phyloP scores from a whole-genome alignment of 1,140 invertebrate genomes.

The Caerostris extrusa region DNA sequence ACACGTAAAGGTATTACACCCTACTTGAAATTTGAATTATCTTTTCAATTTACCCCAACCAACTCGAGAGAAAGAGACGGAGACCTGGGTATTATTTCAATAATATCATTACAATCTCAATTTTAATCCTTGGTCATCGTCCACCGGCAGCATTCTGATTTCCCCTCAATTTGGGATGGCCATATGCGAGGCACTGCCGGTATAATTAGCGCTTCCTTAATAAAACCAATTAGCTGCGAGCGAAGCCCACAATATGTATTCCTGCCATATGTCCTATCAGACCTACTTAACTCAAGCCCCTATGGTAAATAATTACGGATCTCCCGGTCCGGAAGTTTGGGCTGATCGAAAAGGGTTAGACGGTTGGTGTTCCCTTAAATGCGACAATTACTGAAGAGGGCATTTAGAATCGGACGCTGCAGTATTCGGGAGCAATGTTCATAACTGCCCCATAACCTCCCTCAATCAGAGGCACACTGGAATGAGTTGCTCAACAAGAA shows the following conservation, averaged over 20 bases:
- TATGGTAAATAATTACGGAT: slow-evolving; percentile 73
- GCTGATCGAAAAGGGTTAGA: slow-evolving; percentile 67
- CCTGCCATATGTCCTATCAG: not conserved
- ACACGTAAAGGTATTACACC: not conserved
- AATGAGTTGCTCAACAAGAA: not conserved
- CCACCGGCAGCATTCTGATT: not conserved
- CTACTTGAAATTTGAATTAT: slow-evolving; percentile 27
- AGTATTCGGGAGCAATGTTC: slow-evolving; percentile 8
- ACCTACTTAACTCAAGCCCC: slow-evolving; percentile 45
- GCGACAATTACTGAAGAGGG: slow-evolving; percentile 65
- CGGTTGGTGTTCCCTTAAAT: slow-evolving; percentile 58
- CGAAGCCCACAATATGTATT: slow-evolving; percentile 18
- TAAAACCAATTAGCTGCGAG: slow-evolving; percentile 71
- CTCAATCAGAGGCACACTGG: not conserved
- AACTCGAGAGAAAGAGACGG: not conserved
- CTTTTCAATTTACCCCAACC: slow-evolving; percentile 30
- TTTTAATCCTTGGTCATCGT: slow-evolving; percentile 52
- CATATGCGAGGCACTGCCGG: slow-evolving; percentile 27
- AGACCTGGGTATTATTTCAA: slow-evolving; percentile 50
- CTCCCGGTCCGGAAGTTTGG: slow-evolving; percentile 60
- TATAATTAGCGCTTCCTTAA: slow-evolving; percentile 74
- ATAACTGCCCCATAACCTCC: not conserved
- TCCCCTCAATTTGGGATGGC: slow-evolving; percentile 56
- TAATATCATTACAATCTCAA: slow-evolving; percentile 61
- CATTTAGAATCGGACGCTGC: slow-evolving; percentile 67